Percentiles rank a stretch among this genome's conserved stretches.
These are phyloP conservation scores for Dicerorhinus sumatrensis DNA, from an alignment of 2,113 vertebrate species.

Conservation along the genomic window DNA sequence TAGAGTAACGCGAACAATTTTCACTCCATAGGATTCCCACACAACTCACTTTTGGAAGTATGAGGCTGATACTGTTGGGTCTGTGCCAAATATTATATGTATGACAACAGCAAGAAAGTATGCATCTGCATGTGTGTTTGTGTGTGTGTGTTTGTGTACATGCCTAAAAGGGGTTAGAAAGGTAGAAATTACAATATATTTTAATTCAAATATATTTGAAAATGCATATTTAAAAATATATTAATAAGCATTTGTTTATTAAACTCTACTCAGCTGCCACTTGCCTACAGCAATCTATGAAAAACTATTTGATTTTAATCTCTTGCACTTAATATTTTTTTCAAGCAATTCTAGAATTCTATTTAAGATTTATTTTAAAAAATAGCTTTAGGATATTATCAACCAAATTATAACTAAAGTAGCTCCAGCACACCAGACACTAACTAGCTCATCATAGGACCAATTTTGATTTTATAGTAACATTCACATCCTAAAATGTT, in stretches of 20 bases:
- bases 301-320: constrained; percentile 5
- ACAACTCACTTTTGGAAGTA: background rate
- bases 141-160: accelerated
- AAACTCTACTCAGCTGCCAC: background rate
- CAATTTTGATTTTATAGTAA: background rate
- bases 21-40: background rate
- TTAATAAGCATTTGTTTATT: background rate
- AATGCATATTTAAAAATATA: background rate
- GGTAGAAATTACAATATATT: background rate
- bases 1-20: background rate
- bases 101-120: background rate
- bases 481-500: background rate
- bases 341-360: constrained; percentile 17
- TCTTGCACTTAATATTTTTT: background rate
- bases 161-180: background rate
- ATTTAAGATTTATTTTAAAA: background rate
- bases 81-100: background rate
- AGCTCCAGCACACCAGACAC: background rate
- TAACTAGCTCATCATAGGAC: background rate
- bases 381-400: background rate
- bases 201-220: constrained; percentile 22
- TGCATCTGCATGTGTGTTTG: accelerated
- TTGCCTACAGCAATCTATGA: background rate
- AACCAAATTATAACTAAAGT: background rate
- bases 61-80: background rate